Evolutionary conservation across 2,113 vertebrate species (phyloP), one percentile per base, ranked within the genome.

Genomic region (Salvator merianae): DNA sequence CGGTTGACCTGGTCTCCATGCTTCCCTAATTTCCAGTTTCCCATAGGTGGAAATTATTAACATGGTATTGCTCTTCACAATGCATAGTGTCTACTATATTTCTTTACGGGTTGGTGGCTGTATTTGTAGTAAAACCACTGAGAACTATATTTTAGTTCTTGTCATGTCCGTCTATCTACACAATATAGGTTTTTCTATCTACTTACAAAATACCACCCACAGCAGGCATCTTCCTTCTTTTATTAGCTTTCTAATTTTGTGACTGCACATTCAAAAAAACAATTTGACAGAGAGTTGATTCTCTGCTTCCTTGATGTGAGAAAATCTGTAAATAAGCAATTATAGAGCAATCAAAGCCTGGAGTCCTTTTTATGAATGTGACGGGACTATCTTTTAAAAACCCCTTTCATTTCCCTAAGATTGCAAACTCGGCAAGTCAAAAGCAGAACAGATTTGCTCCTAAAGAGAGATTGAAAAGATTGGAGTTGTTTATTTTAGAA

Each of bases 211-310:
- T 86, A 40, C 66, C 72, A 92, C 72, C 68, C 26, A 89, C 3
- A 36, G 16, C 32, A 84, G 63, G 87, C n/a, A 87, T 63, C 74
- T 87, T 28, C 75, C 73, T 40, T 76, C 73, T 86, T 90, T 90
- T 88, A 91, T 90, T 90, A 80, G 71, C 90, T 93, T 93, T 89
- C 66, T 86, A 84, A 92, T 88, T 92, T 87, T 82, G 65, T 79
- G 87, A 81, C 53, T 24, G 69, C 77, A 72, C 36, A 78, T 7
- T 83, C 20, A 4, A 36, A 80, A 6, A 86, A 47, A 36, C 80
- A 79, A 66, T 86, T 80, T 86, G 66, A 88, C 81, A 88, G 63
- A 73, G 89, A 88, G 78, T 66, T 87, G 26, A 26, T 9, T 82
- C 86, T 91, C 86, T 65, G 13, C 18, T 76, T 86, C 73, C 83